phyloP scores from a whole-genome alignment of 2,797 vertebrate genomes.

The Manis javanica region DNA sequence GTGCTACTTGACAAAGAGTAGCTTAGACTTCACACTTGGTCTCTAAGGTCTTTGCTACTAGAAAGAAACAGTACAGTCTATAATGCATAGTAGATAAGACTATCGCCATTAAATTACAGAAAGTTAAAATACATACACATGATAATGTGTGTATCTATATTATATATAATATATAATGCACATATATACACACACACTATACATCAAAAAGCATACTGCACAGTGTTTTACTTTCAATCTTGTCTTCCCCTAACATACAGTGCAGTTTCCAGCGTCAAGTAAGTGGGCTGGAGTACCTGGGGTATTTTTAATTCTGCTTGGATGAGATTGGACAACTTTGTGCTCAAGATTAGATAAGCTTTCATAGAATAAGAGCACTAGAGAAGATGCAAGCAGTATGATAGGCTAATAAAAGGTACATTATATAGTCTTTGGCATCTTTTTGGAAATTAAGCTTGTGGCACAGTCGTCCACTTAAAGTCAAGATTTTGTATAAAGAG shows the following conservation, averaged over 20 bases:
- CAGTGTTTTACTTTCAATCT: neutral
- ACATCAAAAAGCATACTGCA: neutral
- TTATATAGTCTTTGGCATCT: neutral
- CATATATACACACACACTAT: neutral
- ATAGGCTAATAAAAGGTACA: neutral
- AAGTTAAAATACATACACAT: neutral
- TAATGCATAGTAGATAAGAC: neutral
- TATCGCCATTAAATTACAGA: neutral
- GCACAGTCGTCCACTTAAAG: neutral
- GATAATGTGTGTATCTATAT: neutral
- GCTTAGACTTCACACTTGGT: neutral
- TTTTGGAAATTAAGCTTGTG: neutral
- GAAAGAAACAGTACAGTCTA: neutral
- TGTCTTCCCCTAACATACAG: neutral
- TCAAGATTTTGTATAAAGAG: neutral
- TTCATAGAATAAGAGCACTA: neutral
- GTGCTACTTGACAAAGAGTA: neutral
- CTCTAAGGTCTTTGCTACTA: neutral
- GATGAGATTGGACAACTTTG: neutral
- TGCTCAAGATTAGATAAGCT: neutral
- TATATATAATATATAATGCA: neutral
- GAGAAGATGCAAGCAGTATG: neutral
- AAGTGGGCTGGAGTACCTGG: neutral
- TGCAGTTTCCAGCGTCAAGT: neutral
- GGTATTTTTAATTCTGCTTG: neutral